Percentiles rank a stretch among this genome's conserved stretches.
phyloP scores from a whole-genome alignment of 1,140 invertebrate species.

The Campoletis sonorensis region DNA sequence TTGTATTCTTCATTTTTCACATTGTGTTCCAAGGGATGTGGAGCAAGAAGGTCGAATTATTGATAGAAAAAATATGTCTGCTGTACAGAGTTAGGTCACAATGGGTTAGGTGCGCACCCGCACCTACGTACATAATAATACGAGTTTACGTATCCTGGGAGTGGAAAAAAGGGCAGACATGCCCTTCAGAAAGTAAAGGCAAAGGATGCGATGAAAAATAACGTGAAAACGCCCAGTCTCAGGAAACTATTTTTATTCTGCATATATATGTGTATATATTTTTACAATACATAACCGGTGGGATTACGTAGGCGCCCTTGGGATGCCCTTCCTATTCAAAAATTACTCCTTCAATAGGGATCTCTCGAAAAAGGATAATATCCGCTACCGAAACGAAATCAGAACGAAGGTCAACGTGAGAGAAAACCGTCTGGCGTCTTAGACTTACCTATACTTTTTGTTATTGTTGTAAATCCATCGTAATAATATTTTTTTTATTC shows the following conservation, averaged over 20 bases:
- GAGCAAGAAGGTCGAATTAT: slow-evolving; percentile 1
- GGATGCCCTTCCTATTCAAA: slow-evolving; percentile 65
- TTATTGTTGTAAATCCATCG: neutral
- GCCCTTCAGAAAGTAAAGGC: neutral
- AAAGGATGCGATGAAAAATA: slow-evolving; percentile 48
- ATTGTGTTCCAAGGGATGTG: neutral
- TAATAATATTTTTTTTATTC: neutral
- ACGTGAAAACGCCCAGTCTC: slow-evolving; percentile 60
- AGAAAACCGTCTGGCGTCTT: neutral
- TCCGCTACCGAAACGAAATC: slow-evolving; percentile 51
- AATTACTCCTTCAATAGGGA: slow-evolving; percentile 59
- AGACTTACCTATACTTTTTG: too few species aligned
- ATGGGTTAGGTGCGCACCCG: slow-evolving; percentile 2
- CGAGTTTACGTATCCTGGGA: neutral
- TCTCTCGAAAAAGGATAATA: slow-evolving; percentile 61
- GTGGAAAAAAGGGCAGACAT: neutral
- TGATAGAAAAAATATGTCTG: neutral
- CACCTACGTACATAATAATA: neutral
- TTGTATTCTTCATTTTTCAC: neutral
- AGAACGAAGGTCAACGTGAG: slow-evolving; percentile 38
- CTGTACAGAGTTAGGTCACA: neutral
- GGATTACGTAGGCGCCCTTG: slow-evolving; percentile 71
- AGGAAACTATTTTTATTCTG: slow-evolving; percentile 62
- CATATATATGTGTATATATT: neutral
- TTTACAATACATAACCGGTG: slow-evolving; percentile 54